These are phyloP conservation scores for Zhuqinia jingwanae DNA, from an alignment of 2,888 invertebrate species.

Conservation along the genomic window DNA sequence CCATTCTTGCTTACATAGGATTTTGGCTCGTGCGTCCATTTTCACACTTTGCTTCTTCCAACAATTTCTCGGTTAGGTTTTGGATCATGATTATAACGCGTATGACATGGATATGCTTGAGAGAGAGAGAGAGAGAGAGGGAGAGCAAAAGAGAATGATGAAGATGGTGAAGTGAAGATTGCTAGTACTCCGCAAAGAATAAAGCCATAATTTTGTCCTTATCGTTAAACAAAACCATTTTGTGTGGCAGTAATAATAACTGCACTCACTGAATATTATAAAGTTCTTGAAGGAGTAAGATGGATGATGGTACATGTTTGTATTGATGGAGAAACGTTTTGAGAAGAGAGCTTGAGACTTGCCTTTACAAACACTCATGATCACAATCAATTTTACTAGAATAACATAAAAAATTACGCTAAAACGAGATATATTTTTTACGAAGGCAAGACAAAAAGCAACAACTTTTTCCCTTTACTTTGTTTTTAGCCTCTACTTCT, in stretches of 20 bases:
- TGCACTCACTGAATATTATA: not conserved
- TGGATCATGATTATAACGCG: constrained; percentile 43
- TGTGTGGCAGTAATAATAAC: constrained; percentile 23
- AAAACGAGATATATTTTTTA: constrained; percentile 4
- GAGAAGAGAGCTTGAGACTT: not conserved
- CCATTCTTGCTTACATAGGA: not conserved
- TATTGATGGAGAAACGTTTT: not conserved
- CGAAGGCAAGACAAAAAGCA: not conserved
- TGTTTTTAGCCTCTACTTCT: not conserved
- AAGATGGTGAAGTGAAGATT: constrained; percentile 26
- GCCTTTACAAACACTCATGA: no score
- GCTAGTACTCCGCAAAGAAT: constrained; percentile 19
- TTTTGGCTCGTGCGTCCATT: constrained; percentile 25
- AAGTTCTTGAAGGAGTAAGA: not conserved
- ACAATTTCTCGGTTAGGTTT: constrained; percentile 10
- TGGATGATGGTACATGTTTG: constrained; percentile 32
- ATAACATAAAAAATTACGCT: not conserved
- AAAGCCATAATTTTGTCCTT: constrained; percentile 17
- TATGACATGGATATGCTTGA: constrained; percentile 15
- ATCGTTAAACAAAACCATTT: not conserved
- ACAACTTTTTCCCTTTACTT: not conserved
- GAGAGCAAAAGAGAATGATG: not conserved
- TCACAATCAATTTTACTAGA: not conserved
- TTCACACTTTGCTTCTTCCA: constrained; percentile 41
- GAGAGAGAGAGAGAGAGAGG: no score